Evolutionary conservation across 2,888 invertebrate genomes (phyloP).

Genomic region (Carabus problematicus): DNA sequence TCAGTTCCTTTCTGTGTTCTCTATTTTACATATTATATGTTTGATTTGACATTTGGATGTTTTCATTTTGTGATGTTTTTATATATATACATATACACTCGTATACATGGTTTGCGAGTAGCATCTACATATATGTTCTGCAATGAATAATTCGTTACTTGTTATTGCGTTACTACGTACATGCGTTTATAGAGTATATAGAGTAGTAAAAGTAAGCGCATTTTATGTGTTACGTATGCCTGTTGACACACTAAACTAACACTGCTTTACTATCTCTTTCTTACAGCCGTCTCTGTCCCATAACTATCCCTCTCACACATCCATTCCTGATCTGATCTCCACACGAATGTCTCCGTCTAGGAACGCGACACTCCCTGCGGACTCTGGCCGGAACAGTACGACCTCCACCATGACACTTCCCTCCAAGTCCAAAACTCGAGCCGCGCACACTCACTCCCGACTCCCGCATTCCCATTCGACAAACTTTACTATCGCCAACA

Average conservation of each 20-base stretch:
- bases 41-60: no score
- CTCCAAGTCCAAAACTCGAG: constrained; percentile 16
- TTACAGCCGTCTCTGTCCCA: constrained; percentile 56
- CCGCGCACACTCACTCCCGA: constrained; percentile 27
- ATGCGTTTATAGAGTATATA: neutral
- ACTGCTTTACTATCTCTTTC: constrained; percentile 58
- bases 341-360: constrained; percentile 50
- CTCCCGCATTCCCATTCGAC: constrained; percentile 40
- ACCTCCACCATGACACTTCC: constrained; percentile 34
- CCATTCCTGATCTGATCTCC: constrained; percentile 43
- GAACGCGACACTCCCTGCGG: constrained; percentile 47
- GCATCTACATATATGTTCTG: neutral
- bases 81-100: no score
- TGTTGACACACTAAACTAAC: constrained; percentile 54
- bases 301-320: constrained; percentile 47
- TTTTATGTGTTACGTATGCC: constrained; percentile 37
- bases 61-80: neutral
- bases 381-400: constrained; percentile 36
- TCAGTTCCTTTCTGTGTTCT: constrained; percentile 13
- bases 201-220: constrained; percentile 39
- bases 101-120: constrained; percentile 6
- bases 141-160: neutral
- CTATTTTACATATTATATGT: no score
- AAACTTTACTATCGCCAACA: constrained; percentile 47
- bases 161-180: neutral